Conservation (phyloP, 2,113 vertebrate species). For the Ranitomeya imitator region DNA sequence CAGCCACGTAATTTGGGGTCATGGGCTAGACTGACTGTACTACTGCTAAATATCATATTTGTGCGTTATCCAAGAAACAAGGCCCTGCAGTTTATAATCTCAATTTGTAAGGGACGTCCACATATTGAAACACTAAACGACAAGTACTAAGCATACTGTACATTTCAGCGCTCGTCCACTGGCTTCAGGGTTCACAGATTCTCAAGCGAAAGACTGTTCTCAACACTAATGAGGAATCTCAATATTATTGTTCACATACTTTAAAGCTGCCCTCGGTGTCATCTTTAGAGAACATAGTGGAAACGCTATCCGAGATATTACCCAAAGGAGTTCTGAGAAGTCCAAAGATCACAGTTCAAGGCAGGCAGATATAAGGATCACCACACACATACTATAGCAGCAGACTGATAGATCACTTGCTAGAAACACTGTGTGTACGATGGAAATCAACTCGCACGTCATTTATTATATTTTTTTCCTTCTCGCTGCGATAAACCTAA, state of each 20-base stretch:
- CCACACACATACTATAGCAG: constrained; percentile 51
- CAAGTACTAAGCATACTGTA: not conserved
- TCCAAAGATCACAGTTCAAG: constrained; percentile 46
- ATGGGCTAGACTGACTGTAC: not conserved
- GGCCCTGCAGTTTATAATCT: not conserved
- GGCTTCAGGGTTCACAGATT: constrained; percentile 20
- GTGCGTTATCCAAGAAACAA: not conserved
- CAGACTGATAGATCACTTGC: constrained; percentile 37
- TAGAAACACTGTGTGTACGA: not conserved
- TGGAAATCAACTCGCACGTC: constrained; percentile 31
- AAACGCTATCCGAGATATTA: constrained; percentile 26
- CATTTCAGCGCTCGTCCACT: not conserved
- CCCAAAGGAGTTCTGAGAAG: constrained; percentile 50
- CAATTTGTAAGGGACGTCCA: not conserved
- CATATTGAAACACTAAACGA: not conserved
- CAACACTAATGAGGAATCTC: constrained; percentile 1
- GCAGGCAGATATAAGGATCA: constrained; percentile 37
- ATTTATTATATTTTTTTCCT: constrained; percentile 40
- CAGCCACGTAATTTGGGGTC: not conserved
- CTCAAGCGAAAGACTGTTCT: not conserved
- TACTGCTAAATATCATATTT: not conserved
- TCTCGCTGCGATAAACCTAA: constrained; percentile 29
- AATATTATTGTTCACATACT: constrained; percentile 33
- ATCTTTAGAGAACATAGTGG: not conserved
- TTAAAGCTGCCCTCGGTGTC: constrained; percentile 13